These are phyloP conservation scores for Ceratitis capitata DNA, from an alignment of 1,140 invertebrate species.

Conservation along the genomic window DNA sequence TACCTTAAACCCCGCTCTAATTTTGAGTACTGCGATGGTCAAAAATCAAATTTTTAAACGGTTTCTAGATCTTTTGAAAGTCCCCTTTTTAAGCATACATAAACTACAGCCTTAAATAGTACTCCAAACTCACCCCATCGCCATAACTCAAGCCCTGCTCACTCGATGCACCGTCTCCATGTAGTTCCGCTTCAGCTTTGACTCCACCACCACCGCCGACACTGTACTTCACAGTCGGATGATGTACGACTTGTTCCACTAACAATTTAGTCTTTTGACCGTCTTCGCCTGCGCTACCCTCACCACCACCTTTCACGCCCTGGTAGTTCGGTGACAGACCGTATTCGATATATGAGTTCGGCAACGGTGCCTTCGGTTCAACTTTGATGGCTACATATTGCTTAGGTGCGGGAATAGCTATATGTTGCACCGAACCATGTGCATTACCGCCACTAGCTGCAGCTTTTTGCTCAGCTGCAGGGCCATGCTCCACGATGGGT, in stretches of 20 bases:
- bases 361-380: slow-evolving; percentile 49
- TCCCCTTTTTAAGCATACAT: too few relatives aligned
- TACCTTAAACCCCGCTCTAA: too few relatives aligned
- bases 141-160: slow-evolving; percentile 1
- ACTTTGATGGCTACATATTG: not conserved
- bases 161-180: not conserved
- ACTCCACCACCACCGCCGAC: not conserved
- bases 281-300: not conserved
- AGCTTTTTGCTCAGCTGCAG: slow-evolving; percentile 45
- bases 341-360: slow-evolving; percentile 55
- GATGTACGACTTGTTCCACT: slow-evolving; percentile 55
- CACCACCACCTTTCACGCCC: slow-evolving; percentile 43
- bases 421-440: not conserved
- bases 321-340: slow-evolving; percentile 58
- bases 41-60: too few relatives aligned
- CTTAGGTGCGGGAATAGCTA: not conserved
- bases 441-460: slow-evolving; percentile 39
- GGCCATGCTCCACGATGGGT: slow-evolving; percentile 56
- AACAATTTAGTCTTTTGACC: not conserved
- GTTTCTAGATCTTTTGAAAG: too few relatives aligned
- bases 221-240: slow-evolving; percentile 41
- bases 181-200: not conserved
- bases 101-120: too few relatives aligned
- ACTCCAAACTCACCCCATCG: slow-evolving; percentile 21
- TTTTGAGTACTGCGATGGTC: too few relatives aligned